phyloP scores from a whole-genome alignment of 2,888 invertebrate species.

The Epinotia brunnichana region DNA sequence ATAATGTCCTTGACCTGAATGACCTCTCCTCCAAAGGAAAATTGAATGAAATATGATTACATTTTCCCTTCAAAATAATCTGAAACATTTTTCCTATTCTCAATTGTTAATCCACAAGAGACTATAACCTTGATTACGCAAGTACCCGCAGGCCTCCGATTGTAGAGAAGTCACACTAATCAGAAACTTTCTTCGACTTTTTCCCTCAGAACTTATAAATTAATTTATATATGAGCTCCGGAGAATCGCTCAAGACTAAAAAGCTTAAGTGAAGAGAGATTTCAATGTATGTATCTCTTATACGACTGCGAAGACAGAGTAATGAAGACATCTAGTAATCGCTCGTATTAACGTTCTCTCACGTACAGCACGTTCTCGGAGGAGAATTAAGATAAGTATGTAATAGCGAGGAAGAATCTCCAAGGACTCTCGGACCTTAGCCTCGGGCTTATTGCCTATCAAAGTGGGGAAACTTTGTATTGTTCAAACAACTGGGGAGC shows the following conservation, averaged over 20 bases:
- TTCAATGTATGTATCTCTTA: slow-evolving; percentile 1
- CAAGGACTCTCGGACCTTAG: slow-evolving; percentile 28
- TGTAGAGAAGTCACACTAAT: slow-evolving; percentile 1
- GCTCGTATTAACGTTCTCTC: slow-evolving; percentile 43
- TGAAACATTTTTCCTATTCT: background rate
- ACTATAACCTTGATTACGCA: background rate
- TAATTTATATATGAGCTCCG: slow-evolving; percentile 37
- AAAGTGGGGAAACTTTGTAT: slow-evolving; percentile 13
- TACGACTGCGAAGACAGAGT: slow-evolving; percentile 21
- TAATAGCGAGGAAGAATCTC: slow-evolving; percentile 45
- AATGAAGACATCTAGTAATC: slow-evolving; percentile 39
- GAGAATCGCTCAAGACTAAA: background rate
- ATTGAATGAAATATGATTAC: background rate
- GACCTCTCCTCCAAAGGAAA: background rate
- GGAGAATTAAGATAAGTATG: slow-evolving; percentile 46
- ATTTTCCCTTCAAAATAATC: background rate
- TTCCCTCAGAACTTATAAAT: slow-evolving; percentile 32
- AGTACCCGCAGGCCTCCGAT: slow-evolving; percentile 3
- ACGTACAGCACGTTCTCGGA: slow-evolving; percentile 47
- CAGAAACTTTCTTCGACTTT: slow-evolving; percentile 37
- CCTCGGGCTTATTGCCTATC: slow-evolving; percentile 26
- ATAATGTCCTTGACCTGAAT: background rate
- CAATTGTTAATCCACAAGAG: background rate
- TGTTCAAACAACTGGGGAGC: slow-evolving; percentile 11
- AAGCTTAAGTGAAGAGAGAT: background rate